These are phyloP conservation scores for Synergus gifuensis DNA, from an alignment of 2,888 invertebrate genomes.

Conservation along the genomic window DNA sequence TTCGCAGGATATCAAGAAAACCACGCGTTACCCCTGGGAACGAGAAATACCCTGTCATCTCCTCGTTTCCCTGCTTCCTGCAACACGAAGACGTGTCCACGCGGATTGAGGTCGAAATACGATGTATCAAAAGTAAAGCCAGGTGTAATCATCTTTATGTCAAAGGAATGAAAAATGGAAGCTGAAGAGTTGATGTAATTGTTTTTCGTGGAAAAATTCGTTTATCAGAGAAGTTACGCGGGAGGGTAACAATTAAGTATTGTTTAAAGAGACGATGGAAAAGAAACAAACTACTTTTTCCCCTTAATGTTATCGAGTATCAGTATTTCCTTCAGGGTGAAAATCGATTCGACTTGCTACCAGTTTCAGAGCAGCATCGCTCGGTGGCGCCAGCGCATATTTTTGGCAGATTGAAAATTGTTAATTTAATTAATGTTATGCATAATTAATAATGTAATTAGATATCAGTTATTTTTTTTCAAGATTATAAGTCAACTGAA, in stretches of 20 bases:
- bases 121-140: conserved; percentile 44
- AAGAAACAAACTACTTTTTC: background rate
- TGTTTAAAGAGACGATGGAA: background rate
- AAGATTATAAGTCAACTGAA: no score
- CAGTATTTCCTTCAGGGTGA: conserved; percentile 42
- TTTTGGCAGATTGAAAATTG: background rate
- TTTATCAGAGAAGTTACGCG: background rate
- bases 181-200: conserved; percentile 1
- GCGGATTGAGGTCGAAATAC: conserved; percentile 48
- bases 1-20: conserved; percentile 58
- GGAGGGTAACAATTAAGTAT: conserved; percentile 8
- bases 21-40: conserved; percentile 57
- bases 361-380: conserved; percentile 54
- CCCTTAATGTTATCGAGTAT: background rate
- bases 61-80: conserved; percentile 60
- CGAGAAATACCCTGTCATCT: conserved; percentile 69
- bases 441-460: background rate
- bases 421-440: background rate
- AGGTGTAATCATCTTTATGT: conserved; percentile 33
- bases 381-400: conserved; percentile 62
- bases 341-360: conserved; percentile 59
- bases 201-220: background rate
- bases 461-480: background rate
- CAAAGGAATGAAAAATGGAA: conserved; percentile 30
- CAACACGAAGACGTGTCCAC: conserved; percentile 57